Evolutionary conservation across 2,797 vertebrate species (phyloP), one percentile per base, ranked within the genome.

Genomic region (Adelosebastes latens): DNA sequence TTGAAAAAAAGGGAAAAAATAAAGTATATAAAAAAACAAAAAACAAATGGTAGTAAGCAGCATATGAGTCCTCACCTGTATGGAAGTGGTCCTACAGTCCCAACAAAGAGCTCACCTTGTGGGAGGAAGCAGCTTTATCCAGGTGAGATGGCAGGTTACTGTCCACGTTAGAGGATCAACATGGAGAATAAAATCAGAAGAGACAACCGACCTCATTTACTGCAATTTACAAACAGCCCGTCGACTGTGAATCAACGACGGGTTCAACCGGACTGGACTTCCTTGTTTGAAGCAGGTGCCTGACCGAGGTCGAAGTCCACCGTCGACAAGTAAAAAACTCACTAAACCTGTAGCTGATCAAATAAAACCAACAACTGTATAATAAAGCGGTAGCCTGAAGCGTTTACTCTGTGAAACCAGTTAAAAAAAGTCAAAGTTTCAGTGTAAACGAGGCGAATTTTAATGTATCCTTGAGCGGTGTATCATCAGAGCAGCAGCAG

Each of bases 271-370:
- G 59, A 20, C 60, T 5, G 1, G 10, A 94, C 94, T 95, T 95
- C 94, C 94, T 93, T 84, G 92, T 94, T 93, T 39, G 71, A 74
- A 8, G 52, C 83, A 90, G 84, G 75, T 92, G 36, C 42, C 68
- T 39, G 6, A 3, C 25, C 6, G 75, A 87, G 93, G 79, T 83
- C 88, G 80, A 93, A 94, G 92, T 93, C 91, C 87, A 42, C 65
- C 70, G 36, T 12, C 62, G 6, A 13, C 11, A 24, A 29, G 12
- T 18, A n/a, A 13, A 59, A 62, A 36, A 22, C 5, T 18, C 3
- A 14, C 75, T 42, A 25, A 59, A 39, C 14, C 20, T 36, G 46
- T 20, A 46, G 42, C 2, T 0, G 8, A 39, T 4, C 6, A 20
- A 62, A 39, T 39, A 39, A 39, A 39, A 39, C 13, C 13, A 56